phyloP scores from a whole-genome alignment of 2,113 vertebrate species.

The Perca fluviatilis region DNA sequence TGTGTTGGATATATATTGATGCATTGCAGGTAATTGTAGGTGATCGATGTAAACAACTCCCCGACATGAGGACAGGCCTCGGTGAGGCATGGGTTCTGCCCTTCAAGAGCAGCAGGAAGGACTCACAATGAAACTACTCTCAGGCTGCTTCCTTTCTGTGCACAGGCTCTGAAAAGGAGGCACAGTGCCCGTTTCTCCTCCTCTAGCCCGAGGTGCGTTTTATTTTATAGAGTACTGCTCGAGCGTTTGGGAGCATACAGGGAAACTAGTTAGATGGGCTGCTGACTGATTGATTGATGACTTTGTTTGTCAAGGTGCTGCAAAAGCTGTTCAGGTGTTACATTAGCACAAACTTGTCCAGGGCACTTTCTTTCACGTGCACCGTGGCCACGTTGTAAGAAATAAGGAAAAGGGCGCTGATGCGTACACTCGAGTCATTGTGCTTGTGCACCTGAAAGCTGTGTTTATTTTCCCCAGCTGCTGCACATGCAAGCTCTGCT shows the following conservation, averaged over 20 bases:
- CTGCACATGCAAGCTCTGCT: slow-evolving; percentile 55
- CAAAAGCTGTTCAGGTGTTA: slow-evolving; percentile 62
- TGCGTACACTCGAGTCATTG: slow-evolving; percentile 56
- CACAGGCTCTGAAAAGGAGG: slow-evolving; percentile 55
- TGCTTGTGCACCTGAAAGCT: slow-evolving; percentile 69
- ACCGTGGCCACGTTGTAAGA: neutral
- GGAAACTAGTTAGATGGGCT: slow-evolving; percentile 56
- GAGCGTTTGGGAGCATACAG: slow-evolving; percentile 57
- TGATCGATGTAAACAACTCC: slow-evolving; percentile 35
- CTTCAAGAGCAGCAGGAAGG: slow-evolving; percentile 71
- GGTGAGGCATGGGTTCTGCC: slow-evolving; percentile 24
- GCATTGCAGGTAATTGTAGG: neutral
- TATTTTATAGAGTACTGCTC: slow-evolving; percentile 70
- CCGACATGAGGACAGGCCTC: slow-evolving; percentile 35
- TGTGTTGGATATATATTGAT: slow-evolving; percentile 14
- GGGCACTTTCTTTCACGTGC: neutral
- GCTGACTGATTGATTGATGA: slow-evolving; percentile 73
- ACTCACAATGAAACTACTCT: slow-evolving; percentile 70
- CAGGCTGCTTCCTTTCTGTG: slow-evolving; percentile 68
- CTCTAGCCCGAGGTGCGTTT: slow-evolving; percentile 65
- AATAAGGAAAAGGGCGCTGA: slow-evolving; percentile 11
- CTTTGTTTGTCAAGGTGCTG: slow-evolving; percentile 62
- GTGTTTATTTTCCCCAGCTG: slow-evolving; percentile 59
- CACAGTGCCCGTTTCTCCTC: slow-evolving; percentile 68
- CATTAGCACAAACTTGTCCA: slow-evolving; percentile 35